These are phyloP conservation scores for Isurus oxyrinchus DNA, from an alignment of 2,113 vertebrate species.

Conservation along the genomic window DNA sequence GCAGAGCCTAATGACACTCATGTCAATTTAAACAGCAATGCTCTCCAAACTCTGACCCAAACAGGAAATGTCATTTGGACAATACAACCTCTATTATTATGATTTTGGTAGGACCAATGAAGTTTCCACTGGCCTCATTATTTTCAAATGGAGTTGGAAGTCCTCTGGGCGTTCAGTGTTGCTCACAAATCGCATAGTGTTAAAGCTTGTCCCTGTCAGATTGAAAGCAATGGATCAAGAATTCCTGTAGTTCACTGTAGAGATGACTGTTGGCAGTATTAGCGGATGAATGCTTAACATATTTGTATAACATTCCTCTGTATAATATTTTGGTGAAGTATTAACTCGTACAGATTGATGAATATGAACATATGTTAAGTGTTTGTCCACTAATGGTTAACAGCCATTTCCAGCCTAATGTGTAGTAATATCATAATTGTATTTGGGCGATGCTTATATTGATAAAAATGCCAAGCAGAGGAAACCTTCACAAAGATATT, in stretches of 20 bases:
- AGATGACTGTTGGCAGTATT: neutral
- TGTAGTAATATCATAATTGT: neutral
- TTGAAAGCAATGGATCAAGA: neutral
- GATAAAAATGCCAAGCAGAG: neutral
- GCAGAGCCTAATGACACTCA: neutral
- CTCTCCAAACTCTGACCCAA: conserved; percentile 23
- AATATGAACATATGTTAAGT: neutral
- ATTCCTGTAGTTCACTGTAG: conserved; percentile 6
- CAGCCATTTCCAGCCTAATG: neutral
- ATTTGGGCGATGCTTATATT: neutral
- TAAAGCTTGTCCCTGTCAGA: neutral
- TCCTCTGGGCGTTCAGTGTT: neutral
- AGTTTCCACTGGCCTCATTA: conserved; percentile 2
- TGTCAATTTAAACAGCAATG: conserved; percentile 22
- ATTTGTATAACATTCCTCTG: neutral
- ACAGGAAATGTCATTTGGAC: conserved; percentile 28
- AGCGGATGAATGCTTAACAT: neutral
- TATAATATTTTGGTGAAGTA: neutral
- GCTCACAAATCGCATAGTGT: neutral
- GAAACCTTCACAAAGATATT: neutral
- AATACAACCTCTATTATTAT: neutral
- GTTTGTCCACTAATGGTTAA: neutral
- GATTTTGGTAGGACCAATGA: neutral
- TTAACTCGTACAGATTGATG: neutral
- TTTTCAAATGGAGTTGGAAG: neutral